Evolutionary conservation across 92 coral and sea anemone genomes (phyloP).

Genomic region (Epizoanthus scotinus): DNA sequence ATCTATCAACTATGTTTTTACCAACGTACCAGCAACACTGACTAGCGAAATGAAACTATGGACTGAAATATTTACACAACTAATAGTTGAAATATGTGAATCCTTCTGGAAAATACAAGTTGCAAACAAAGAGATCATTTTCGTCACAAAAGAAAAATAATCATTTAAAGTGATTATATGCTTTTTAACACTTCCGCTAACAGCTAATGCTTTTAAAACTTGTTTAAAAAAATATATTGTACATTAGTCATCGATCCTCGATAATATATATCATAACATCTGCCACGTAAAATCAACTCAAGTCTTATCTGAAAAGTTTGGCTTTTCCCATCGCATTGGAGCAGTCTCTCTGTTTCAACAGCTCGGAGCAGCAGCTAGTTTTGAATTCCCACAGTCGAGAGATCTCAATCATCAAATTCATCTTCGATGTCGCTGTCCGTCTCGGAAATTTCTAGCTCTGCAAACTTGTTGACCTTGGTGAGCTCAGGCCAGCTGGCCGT

Average conservation of each 20-base stretch:
- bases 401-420: background rate
- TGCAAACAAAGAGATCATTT: too few species aligned
- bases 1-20: too few species aligned
- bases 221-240: constrained; percentile 1
- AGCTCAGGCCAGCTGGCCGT: constrained; percentile 37
- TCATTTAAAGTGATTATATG: too few species aligned
- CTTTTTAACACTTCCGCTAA: too few species aligned
- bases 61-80: too few species aligned
- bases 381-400: background rate
- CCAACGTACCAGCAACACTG: too few species aligned
- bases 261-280: background rate
- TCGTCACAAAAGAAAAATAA: too few species aligned
- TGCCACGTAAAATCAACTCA: background rate
- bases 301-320: background rate
- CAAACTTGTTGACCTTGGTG: constrained; percentile 8
- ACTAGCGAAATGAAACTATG: too few species aligned
- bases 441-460: background rate
- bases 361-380: background rate
- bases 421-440: constrained; percentile 27
- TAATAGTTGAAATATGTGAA: too few species aligned
- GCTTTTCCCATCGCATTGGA: background rate
- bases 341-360: background rate
- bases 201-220: background rate
- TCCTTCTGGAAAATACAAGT: too few species aligned
- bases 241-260: background rate